Evolutionary conservation across 2,888 invertebrate genomes (phyloP).

Genomic region (Pimpla rufipes): DNA sequence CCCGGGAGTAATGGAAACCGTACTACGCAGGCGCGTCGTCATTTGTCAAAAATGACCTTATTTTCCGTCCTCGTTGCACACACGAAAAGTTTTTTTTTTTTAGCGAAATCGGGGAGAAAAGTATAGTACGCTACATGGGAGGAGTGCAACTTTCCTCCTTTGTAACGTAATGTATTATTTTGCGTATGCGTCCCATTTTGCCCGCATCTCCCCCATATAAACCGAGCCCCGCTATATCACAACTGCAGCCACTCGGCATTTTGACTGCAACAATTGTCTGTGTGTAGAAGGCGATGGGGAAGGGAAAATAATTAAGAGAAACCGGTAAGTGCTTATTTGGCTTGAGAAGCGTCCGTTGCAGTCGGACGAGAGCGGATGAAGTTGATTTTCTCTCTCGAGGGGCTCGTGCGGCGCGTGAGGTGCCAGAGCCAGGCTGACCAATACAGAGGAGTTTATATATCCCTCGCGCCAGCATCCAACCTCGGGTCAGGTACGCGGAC

Average conservation of each 20-base stretch:
- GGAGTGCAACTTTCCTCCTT: too few relatives aligned
- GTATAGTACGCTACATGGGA: too few relatives aligned
- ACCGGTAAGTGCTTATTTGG: slow-evolving; percentile 61
- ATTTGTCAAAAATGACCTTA: too few relatives aligned
- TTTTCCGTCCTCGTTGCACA: too few relatives aligned
- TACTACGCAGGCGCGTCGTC: too few relatives aligned
- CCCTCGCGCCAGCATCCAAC: slow-evolving; percentile 57
- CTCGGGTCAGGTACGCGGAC: slow-evolving; percentile 76
- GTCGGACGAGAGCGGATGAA: slow-evolving; percentile 40
- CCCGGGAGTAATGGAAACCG: too few relatives aligned
- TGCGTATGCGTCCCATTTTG: too few relatives aligned
- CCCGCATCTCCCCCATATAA: too few relatives aligned
- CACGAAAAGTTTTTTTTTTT: too few relatives aligned
- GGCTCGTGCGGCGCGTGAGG: slow-evolving; percentile 53
- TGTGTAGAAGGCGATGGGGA: not conserved
- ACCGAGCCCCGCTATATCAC: too few relatives aligned
- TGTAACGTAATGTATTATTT: too few relatives aligned
- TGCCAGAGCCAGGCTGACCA: slow-evolving; percentile 57
- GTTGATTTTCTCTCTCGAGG: slow-evolving; percentile 53
- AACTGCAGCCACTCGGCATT: not conserved
- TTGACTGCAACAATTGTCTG: slow-evolving; percentile 14
- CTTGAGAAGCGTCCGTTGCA: slow-evolving; percentile 4
- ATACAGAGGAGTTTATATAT: slow-evolving; percentile 5
- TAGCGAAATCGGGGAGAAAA: too few relatives aligned
- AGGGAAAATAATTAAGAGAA: slow-evolving; percentile 63